Evolutionary conservation across 1,140 invertebrate genomes (phyloP), one percentile per base, ranked within the genome.

Genomic region (Trinorchestia longiramus): DNA sequence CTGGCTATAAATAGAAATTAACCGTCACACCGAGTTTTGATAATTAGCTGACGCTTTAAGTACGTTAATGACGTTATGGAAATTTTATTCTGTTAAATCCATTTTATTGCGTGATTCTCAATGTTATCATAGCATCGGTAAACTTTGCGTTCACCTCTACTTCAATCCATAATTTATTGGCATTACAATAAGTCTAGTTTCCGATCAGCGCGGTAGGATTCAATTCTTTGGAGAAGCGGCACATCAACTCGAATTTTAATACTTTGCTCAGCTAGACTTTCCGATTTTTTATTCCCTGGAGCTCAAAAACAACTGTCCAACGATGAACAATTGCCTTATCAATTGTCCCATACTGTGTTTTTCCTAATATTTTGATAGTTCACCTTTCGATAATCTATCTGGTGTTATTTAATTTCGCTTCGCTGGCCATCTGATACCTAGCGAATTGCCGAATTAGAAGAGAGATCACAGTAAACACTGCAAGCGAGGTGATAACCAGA

Each of bases 391-490:
- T 77, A 19, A 23, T 77, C 62, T 36, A 77, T 77, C 62, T 77
- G 62, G 62, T 77, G 28, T 36, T 77, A 77, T 77, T 77, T 77
- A 28, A 11, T 36, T 36, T 36, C 62, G 62, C 62, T 77, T 36
- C 62, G 62, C 11, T 77, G 1, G 62, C 28, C 15, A 77, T 77
- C 62, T 77, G 62, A 77, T 77, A 77, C 8, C 62, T 77, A 23
- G 36, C 62, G 62, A 77, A 77, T 77, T 77, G 62, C 15, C 8
- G 62, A 77, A 77, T 77, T 77, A 77, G 62, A 11, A 28, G 15
- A 77, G 62, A 77, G 62, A 77, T 77, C 62, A 77, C 62, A 77
- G 62, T 77, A 77, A 77, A 77, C 62, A 77, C 62, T 77, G 62
- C 62, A 77, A 77, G 62, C 62, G 62, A 77, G 28, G 15, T 77